phyloP scores from a whole-genome alignment of 2,888 invertebrate species.

The Drosophila algonquin region DNA sequence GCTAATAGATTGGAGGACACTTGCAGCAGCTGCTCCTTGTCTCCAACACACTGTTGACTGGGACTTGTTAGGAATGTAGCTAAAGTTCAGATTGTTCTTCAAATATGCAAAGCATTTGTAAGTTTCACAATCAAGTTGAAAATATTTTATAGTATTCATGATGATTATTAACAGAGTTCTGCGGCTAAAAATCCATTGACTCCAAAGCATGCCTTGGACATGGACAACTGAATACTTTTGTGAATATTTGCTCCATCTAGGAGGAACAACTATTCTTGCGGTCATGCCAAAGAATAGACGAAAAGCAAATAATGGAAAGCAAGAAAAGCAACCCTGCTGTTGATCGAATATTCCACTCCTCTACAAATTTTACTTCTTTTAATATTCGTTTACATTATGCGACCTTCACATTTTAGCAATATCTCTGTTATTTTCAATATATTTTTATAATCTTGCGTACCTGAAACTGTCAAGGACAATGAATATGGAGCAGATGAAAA shows the following conservation, averaged over 20 bases:
- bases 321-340: background rate
- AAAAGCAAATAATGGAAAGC: background rate
- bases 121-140: background rate
- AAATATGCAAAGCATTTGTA: slow-evolving; percentile 16
- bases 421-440: too few species aligned
- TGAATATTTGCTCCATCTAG: too few species aligned
- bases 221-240: background rate
- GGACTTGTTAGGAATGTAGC: slow-evolving; percentile 17
- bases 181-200: background rate
- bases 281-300: background rate
- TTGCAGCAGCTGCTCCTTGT: slow-evolving; percentile 53
- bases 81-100: slow-evolving; percentile 29
- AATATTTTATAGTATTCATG: slow-evolving; percentile 3
- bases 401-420: too few species aligned
- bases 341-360: too few species aligned
- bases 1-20: slow-evolving; percentile 68
- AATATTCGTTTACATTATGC: slow-evolving; percentile 45
- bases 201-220: background rate
- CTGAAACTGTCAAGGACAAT: slow-evolving; percentile 31
- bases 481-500: slow-evolving; percentile 36
- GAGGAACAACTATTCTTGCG: slow-evolving; percentile 2
- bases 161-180: background rate
- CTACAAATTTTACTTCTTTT: slow-evolving; percentile 30
- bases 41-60: background rate
- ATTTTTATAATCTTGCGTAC: too few species aligned